phyloP scores from a whole-genome alignment of 2,888 invertebrate genomes.

The Stramonita haemastoma region DNA sequence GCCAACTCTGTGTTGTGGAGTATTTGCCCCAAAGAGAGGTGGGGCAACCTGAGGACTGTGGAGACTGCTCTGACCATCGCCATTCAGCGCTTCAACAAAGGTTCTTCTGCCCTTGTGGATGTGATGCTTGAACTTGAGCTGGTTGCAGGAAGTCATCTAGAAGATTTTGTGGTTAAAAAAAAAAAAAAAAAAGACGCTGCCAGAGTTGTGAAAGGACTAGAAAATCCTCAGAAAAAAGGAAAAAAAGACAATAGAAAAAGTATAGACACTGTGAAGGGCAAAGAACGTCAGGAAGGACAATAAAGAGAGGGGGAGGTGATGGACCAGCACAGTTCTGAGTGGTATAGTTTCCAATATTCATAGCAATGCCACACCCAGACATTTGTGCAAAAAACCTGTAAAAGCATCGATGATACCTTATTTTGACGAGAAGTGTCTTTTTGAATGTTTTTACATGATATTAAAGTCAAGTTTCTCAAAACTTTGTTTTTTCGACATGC shows the following conservation, averaged over 20 bases:
- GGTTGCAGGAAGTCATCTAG: background rate
- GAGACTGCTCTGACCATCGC: constrained; percentile 12
- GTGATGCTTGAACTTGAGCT: background rate
- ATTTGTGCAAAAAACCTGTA: too few species aligned
- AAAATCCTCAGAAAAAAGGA: background rate
- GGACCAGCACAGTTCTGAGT: too few species aligned
- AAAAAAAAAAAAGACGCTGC: background rate
- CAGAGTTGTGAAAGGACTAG: background rate
- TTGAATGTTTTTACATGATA: too few species aligned
- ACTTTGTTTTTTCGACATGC: too few species aligned
- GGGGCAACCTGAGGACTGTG: constrained; percentile 1
- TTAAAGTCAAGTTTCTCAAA: too few species aligned
- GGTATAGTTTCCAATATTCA: too few species aligned
- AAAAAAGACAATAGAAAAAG: background rate
- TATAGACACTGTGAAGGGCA: background rate
- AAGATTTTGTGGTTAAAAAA: background rate
- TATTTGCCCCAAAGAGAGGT: background rate
- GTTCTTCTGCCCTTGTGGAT: background rate
- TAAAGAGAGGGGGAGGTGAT: too few species aligned
- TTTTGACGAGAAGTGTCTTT: too few species aligned
- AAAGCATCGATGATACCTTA: too few species aligned
- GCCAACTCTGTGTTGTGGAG: constrained; percentile 16
- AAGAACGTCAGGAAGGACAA: too few species aligned
- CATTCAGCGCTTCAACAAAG: too few species aligned
- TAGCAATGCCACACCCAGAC: too few species aligned